Percentiles rank a stretch among this genome's conserved stretches.
These are phyloP conservation scores for Clupea harengus DNA, from an alignment of 2,113 vertebrate genomes.

Conservation along the genomic window DNA sequence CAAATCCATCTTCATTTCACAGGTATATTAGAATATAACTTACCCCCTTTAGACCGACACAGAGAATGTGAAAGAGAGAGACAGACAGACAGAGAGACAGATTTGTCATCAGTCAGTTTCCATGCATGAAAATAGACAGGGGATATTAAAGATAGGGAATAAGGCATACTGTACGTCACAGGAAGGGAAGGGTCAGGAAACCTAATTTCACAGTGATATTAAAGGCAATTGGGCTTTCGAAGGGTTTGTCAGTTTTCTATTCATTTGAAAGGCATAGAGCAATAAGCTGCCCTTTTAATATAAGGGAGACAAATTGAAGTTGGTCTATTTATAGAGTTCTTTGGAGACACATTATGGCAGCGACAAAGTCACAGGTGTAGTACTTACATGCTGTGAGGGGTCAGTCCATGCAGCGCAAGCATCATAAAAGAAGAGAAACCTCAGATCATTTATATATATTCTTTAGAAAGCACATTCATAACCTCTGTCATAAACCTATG, in stretches of 20 bases:
- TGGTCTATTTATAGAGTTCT: constrained; percentile 83
- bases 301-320: constrained; percentile 81
- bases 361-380: constrained; percentile 82
- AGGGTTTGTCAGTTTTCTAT: constrained; percentile 85
- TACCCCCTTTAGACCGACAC: constrained; percentile 79
- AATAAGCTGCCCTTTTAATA: constrained; percentile 75
- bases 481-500: background rate
- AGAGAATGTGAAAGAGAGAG: constrained; percentile 44
- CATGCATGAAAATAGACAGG: constrained; percentile 80
- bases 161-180: constrained; percentile 77
- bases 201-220: constrained; percentile 88
- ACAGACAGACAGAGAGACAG: constrained; percentile 62
- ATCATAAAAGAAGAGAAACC: constrained; percentile 67
- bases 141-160: constrained; percentile 63
- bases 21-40: constrained; percentile 86
- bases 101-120: constrained; percentile 75
- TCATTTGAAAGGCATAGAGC: constrained; percentile 80
- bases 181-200: constrained; percentile 83
- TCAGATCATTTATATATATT: background rate
- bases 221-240: constrained; percentile 81
- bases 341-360: constrained; percentile 86
- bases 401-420: constrained; percentile 76
- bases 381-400: constrained; percentile 80
- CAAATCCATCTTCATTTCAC: constrained; percentile 77
- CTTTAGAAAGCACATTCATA: background rate